phyloP scores from a whole-genome alignment of 2,113 vertebrate species.

The Speoplatyrhinus poulsoni region DNA sequence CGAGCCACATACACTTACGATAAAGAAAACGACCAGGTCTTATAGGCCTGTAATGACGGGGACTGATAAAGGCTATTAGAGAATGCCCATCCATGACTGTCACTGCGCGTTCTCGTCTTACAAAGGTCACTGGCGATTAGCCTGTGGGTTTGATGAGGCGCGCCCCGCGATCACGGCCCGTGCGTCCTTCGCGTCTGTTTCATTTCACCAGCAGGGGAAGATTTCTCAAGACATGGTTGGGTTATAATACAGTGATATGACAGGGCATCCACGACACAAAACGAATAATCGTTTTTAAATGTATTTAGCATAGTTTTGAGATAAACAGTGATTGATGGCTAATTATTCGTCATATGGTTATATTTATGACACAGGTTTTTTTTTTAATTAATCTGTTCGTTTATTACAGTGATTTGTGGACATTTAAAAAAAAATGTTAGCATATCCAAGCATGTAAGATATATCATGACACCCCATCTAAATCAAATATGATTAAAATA shows the following conservation, averaged over 20 bases:
- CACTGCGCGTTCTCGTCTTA: constrained; percentile 66
- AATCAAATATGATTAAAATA: too few relatives aligned
- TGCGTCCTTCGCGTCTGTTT: constrained; percentile 39
- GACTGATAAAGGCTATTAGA: constrained; percentile 26
- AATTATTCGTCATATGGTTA: too few relatives aligned
- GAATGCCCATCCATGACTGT: constrained; percentile 50
- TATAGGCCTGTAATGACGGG: constrained; percentile 34
- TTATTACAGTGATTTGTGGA: not conserved
- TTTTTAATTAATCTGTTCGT: not conserved
- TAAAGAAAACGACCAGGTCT: not conserved
- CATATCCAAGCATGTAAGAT: too few relatives aligned
- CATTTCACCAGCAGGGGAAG: constrained; percentile 26
- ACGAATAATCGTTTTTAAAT: not conserved
- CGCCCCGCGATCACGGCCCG: constrained; percentile 28
- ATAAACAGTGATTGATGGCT: too few relatives aligned
- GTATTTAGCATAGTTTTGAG: not conserved
- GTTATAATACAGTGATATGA: not conserved
- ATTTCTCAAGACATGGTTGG: constrained; percentile 22
- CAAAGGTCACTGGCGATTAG: constrained; percentile 75
- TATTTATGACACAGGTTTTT: not conserved
- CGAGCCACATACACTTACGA: not conserved
- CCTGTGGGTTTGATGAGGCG: constrained; percentile 57
- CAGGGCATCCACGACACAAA: not conserved
- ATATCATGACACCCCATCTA: too few relatives aligned
- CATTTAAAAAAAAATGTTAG: too few relatives aligned